A percentile compares a stretch with the other conserved stretches of the same genome.
Conservation (phyloP, 2,888 invertebrate genomes). For the Unio pictorum region DNA sequence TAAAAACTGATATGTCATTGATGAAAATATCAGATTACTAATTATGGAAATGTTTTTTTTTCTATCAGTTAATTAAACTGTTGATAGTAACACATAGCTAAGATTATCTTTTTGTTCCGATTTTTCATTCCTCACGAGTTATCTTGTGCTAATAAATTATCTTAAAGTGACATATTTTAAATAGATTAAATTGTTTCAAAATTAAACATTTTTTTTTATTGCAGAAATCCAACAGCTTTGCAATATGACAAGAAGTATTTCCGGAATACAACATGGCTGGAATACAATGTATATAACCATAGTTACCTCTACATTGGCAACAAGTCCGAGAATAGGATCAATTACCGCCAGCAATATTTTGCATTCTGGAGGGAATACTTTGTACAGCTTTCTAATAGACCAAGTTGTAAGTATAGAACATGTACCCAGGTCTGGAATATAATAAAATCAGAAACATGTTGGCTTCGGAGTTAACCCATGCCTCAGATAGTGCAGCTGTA, state of each 20-base stretch:
- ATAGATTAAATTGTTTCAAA: not conserved
- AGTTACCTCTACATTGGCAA: conserved; percentile 66
- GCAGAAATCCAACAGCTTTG: conserved; percentile 66
- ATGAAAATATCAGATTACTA: too few species aligned
- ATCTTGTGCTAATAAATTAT: too few species aligned
- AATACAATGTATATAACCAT: conserved; percentile 67
- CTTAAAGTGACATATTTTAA: too few species aligned
- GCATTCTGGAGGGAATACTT: conserved; percentile 70
- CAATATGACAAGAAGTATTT: conserved; percentile 37
- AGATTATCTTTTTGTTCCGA: too few species aligned
- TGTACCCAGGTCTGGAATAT: not conserved
- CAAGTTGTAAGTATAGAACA: conserved; percentile 50
- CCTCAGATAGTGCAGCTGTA: too few species aligned
- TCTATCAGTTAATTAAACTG: too few species aligned
- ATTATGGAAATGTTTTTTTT: too few species aligned
- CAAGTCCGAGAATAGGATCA: conserved; percentile 52
- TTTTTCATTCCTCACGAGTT: too few species aligned
- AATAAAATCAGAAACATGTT: not conserved
- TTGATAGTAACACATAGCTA: too few species aligned
- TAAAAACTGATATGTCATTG: too few species aligned
- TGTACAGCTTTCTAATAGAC: conserved; percentile 55
- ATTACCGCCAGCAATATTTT: conserved; percentile 66
- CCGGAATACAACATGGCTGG: conserved; percentile 65
- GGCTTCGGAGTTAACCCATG: not conserved
- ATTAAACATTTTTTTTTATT: conserved; percentile 5